phyloP scores from a whole-genome alignment of 2,113 vertebrate species.

The Xenopus tropicalis region DNA sequence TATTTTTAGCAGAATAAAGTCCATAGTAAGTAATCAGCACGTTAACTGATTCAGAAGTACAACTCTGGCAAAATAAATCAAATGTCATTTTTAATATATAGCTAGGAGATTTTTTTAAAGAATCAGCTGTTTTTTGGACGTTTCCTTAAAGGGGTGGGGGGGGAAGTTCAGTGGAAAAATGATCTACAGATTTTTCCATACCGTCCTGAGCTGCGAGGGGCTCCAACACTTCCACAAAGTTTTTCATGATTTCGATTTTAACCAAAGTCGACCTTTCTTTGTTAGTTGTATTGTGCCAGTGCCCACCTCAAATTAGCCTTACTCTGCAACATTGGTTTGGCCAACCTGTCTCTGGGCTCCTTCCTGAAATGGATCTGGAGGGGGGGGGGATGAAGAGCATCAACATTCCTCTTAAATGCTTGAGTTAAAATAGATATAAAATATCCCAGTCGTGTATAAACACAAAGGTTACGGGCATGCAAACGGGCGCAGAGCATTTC shows the following conservation, averaged over 20 bases:
- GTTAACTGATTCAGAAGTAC: conserved; percentile 34
- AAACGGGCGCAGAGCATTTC: too few species aligned
- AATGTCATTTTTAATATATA: conserved; percentile 34
- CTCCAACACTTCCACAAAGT: conserved; percentile 4
- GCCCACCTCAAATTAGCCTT: not conserved
- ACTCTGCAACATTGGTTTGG: not conserved
- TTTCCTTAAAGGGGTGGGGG: not conserved
- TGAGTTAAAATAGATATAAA: too few species aligned
- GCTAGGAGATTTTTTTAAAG: conserved; percentile 13
- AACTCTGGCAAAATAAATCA: conserved; percentile 36
- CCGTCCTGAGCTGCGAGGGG: not conserved
- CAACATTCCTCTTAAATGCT: too few species aligned
- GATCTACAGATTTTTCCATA: not conserved
- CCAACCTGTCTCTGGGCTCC: not conserved
- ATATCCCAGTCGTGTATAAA: too few species aligned
- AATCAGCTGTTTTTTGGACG: conserved; percentile 18
- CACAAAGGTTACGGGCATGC: too few species aligned
- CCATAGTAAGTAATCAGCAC: conserved; percentile 10
- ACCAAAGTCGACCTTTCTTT: conserved; percentile 1
- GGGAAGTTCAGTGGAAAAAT: conserved; percentile 5
- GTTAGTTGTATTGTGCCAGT: not conserved
- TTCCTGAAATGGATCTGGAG: too few species aligned
- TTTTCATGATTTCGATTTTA: conserved; percentile 20
- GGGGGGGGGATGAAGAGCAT: too few species aligned
- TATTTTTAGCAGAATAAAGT: not conserved